Percentiles rank a stretch among this genome's conserved stretches.
phyloP scores from a whole-genome alignment of 2,113 vertebrate genomes.

The Campylomormyrus numenius region DNA sequence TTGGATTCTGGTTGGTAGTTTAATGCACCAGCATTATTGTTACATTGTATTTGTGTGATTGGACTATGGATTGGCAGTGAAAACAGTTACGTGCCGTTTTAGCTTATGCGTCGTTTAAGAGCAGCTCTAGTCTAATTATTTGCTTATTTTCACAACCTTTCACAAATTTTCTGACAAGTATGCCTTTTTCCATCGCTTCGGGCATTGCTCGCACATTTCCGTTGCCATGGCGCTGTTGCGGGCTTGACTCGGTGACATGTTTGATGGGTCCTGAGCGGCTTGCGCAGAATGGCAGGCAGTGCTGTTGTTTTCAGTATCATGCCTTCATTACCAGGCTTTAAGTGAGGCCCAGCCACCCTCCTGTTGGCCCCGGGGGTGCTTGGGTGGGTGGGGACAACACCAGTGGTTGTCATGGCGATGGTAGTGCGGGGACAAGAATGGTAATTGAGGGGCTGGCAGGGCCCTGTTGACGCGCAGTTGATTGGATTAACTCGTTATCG shows the following conservation, averaged over 20 bases:
- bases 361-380: neutral
- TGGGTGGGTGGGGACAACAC: neutral
- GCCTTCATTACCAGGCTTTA: constrained; percentile 5
- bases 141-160: neutral
- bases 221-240: neutral
- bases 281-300: neutral
- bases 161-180: neutral
- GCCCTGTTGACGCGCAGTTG: neutral
- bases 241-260: neutral
- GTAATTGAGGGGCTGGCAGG: constrained; percentile 18
- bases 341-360: neutral
- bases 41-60: neutral
- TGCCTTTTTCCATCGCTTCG: neutral
- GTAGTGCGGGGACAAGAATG: constrained; percentile 1
- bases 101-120: neutral
- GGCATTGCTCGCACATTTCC: neutral
- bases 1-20: neutral
- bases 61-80: neutral
- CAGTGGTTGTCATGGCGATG: constrained; percentile 8
- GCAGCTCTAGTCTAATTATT: neutral
- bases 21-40: neutral
- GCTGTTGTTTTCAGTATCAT: constrained; percentile 7
- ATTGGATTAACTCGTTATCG: constrained; percentile 27
- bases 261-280: neutral
- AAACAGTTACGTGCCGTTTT: neutral